Conservation (phyloP, 2,888 invertebrate genomes). For the Phrixothrix hirtus region DNA sequence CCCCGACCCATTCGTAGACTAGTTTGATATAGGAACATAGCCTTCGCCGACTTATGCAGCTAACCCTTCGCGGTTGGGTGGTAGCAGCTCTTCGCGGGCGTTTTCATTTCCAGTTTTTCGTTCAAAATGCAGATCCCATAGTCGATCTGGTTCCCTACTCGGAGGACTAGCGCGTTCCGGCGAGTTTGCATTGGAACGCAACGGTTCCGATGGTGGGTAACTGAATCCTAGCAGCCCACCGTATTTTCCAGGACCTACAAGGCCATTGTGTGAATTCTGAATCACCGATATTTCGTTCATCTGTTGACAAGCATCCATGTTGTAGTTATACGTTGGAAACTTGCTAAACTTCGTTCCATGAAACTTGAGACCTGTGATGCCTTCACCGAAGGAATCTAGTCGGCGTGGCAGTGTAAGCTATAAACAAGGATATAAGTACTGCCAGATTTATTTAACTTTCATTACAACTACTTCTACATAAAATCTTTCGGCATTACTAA, state of each 20-base stretch:
- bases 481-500: no score
- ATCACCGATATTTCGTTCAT: slow-evolving; percentile 81
- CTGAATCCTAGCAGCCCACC: slow-evolving; percentile 78
- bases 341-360: slow-evolving; percentile 23
- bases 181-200: slow-evolving; percentile 62
- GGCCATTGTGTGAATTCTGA: slow-evolving; percentile 71
- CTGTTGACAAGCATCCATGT: slow-evolving; percentile 56
- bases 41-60: slow-evolving; percentile 63
- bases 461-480: no score
- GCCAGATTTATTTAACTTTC: slow-evolving; percentile 16
- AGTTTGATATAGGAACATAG: slow-evolving; percentile 61
- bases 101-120: slow-evolving; percentile 56
- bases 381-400: slow-evolving; percentile 22
- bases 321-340: slow-evolving; percentile 25
- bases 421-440: slow-evolving; percentile 22
- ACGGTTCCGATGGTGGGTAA: slow-evolving; percentile 62
- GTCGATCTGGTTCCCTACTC: slow-evolving; percentile 56
- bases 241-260: slow-evolving; percentile 65
- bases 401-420: slow-evolving; percentile 27
- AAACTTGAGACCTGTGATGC: slow-evolving; percentile 27
- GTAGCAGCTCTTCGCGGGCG: slow-evolving; percentile 58
- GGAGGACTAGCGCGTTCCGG: slow-evolving; percentile 56
- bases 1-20: slow-evolving; percentile 55
- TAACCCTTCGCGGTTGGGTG: slow-evolving; percentile 72
- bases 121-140: slow-evolving; percentile 64